phyloP scores from a whole-genome alignment of 2,113 vertebrate species.

The Stictonetta naevosa region DNA sequence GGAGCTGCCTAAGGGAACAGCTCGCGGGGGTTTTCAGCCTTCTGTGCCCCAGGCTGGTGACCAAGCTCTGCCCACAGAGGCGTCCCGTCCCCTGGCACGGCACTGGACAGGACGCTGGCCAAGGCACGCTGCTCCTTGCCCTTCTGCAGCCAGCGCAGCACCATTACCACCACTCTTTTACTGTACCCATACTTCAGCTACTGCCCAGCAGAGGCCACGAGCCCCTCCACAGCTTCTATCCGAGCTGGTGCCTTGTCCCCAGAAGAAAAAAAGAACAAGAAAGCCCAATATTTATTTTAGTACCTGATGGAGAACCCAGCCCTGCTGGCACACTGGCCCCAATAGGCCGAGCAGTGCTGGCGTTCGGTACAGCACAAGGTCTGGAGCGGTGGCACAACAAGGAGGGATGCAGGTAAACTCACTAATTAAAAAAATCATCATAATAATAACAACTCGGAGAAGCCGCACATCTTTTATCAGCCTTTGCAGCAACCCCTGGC shows the following conservation, averaged over 20 bases:
- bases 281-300: not conserved
- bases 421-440: accelerated
- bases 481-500: not conserved
- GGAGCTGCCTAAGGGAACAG: accelerated
- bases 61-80: not conserved
- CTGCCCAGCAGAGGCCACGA: not conserved
- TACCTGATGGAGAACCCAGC: not conserved
- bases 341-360: accelerated
- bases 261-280: too few species aligned
- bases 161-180: not conserved
- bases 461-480: not conserved
- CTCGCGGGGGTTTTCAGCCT: not conserved
- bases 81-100: not conserved
- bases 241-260: not conserved
- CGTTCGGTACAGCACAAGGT: not conserved
- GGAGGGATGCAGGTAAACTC: not conserved
- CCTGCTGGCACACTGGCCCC: not conserved
- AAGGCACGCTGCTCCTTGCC: accelerated
- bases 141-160: not conserved
- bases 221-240: not conserved
- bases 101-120: accelerated
- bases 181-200: accelerated
- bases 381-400: accelerated
- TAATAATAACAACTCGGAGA: not conserved
- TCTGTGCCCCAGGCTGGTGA: not conserved